Evolutionary conservation across 2,888 invertebrate genomes (phyloP), one percentile per base, ranked within the genome.

Genomic region (Tipula confusa): DNA sequence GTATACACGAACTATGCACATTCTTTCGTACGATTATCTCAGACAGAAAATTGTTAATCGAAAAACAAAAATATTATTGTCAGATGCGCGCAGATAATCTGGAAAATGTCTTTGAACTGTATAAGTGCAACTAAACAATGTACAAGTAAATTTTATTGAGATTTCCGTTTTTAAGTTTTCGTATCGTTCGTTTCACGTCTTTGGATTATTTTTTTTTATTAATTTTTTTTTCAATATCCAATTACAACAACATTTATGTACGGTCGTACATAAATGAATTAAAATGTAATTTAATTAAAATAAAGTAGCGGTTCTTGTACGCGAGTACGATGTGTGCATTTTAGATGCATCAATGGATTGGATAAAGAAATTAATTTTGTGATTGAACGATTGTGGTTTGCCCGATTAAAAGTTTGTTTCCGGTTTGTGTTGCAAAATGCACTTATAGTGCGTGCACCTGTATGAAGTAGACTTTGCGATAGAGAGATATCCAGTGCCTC

Each of bases 231-330:
- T 64, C 64, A 24, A 64, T 64, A 64, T 64, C 64, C 64, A 64
- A 64, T 64, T 64, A 64, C 64, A 64, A 64, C 18, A 64, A 64
- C 1, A 64, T 64, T 18, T 64, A 43, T n/a, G 43, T 43, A 33
- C 33, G 24, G n/a, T n/a, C 48, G 48, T 48, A 48, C 64, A 64
- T 64, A 64, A 64, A 24, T 64, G 18, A 64, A 64, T 64, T 64
- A 64, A 64, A 64, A 64, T 64, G 9, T 43, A 64, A 64, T 64
- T 64, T 64, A 64, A 64, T 64, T 64, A 64, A 64, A 64, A 64
- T 64, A 24, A 64, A 64, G 7, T 64, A 64, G 64, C 64, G 64
- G 64, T 64, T 64, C 64, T 18, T n/a, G n/a, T 43, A 43, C 36
- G n/a, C 13, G n/a, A n/a, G n/a, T n/a, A n/a, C n/a, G n/a, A n/a